These are phyloP conservation scores for Polydrusus pterygomalis DNA, from an alignment of 2,888 invertebrate genomes.

Conservation along the genomic window DNA sequence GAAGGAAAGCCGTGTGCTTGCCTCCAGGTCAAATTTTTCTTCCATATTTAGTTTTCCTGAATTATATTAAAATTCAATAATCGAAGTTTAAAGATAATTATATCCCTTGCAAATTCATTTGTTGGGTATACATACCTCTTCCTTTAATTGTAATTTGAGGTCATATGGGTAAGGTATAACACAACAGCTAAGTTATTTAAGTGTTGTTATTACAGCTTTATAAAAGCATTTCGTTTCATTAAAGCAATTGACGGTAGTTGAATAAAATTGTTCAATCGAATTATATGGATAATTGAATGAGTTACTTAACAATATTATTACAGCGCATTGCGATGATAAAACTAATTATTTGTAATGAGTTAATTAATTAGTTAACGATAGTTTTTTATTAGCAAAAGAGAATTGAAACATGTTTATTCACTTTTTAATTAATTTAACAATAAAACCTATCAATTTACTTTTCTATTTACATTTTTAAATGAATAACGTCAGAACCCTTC, in stretches of 20 bases:
- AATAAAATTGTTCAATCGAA: conserved; percentile 26
- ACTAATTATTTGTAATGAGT: conserved; percentile 5
- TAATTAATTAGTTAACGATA: background rate
- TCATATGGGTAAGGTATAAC: background rate
- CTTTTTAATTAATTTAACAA: no score
- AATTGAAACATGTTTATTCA: background rate
- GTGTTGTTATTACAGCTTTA: background rate
- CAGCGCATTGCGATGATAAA: conserved; percentile 4
- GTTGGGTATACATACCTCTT: no score
- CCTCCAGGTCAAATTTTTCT: no score
- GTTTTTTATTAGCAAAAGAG: background rate
- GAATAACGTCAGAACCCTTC: no score
- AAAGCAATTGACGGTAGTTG: conserved; percentile 25
- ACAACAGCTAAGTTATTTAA: background rate
- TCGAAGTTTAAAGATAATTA: no score
- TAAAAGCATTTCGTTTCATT: conserved; percentile 30
- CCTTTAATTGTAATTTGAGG: background rate
- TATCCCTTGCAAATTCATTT: no score
- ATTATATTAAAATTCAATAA: no score
- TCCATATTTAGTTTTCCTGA: no score
- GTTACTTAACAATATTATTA: conserved; percentile 30
- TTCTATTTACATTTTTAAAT: no score
- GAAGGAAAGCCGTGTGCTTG: no score
- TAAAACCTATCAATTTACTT: no score
- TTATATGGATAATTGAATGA: conserved; percentile 29